Base-by-base conservation (phyloP, 64 coral and sea anemone genomes). In the Porites lutea region DNA sequence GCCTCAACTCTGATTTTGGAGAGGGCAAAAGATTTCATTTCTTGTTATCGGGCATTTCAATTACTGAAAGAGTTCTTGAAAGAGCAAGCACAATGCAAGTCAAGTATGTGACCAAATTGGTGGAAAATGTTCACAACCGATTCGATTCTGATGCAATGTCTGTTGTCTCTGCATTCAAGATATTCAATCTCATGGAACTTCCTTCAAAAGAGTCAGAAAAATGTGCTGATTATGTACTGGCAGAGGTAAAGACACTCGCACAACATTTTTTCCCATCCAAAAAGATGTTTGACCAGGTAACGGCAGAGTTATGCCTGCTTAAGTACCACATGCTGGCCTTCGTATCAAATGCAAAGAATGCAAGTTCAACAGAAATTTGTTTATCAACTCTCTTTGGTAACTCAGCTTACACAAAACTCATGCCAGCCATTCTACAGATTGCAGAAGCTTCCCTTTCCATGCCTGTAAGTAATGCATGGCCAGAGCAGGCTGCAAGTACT, bases 101-200 rank as follows among this genome's bases (percentile, higher is more conserved):
- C 68, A 46, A 46, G 68, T 89, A 89, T 89, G 87, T 89, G 66
- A 89, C 71, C 54, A 74, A 73, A 47, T 48, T 89, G 73, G 76
- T 61, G 76, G 87, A 89, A 61, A 89, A 78, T 59, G 78, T 89
- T 65, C 71, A 89, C 67, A 75, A 72, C 51, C 53, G 86, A 43
- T 89, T 89, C 59, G 72, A 77, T 71, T 71, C 68, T 71, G 68
- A 78, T 61, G 64, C 87, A 77, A 55, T 89, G 52, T 59, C 87
- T 61, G 71, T 89, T 74, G 66, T 89, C 59, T 74, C 87, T 77
- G 74, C 87, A 58, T 89, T 89, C 71, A 59, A 78, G 72, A 89
- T 78, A 58, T 79, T 89, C 64, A 60, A 89, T 78, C 87, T 73
- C 58, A 75, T 72, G 62, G 55, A 73, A 13, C 59, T 89, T 55